Conservation (phyloP, 37 sponge, comb jelly and placozoan genomes). For the Spongilla lacustris region DNA sequence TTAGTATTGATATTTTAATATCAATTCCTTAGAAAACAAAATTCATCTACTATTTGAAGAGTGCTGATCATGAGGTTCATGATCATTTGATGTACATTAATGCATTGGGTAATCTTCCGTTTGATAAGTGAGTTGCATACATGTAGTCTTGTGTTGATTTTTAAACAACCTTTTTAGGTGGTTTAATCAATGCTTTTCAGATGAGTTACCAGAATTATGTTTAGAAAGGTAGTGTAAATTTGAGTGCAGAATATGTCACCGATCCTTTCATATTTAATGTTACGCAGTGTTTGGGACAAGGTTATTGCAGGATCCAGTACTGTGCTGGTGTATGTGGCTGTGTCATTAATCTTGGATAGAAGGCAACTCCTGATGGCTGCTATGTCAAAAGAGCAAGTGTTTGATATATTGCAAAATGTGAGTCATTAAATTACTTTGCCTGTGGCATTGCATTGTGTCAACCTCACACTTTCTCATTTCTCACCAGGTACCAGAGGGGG, state of each 20-base stretch:
- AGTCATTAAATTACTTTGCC: too few species aligned
- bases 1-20: too few species aligned
- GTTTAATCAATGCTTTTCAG: slow-evolving; percentile 53
- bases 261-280: not conserved
- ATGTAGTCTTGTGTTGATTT: not conserved
- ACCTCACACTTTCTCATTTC: too few species aligned
- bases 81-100: slow-evolving; percentile 21
- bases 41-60: slow-evolving; percentile 21
- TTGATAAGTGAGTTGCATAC: slow-evolving; percentile 13
- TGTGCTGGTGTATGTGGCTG: slow-evolving; percentile 49
- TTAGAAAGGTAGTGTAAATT: slow-evolving; percentile 28
- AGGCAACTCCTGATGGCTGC: too few species aligned
- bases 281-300: slow-evolving; percentile 63
- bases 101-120: slow-evolving; percentile 25
- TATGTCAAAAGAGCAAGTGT: too few species aligned
- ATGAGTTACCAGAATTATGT: slow-evolving; percentile 29
- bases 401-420: too few species aligned
- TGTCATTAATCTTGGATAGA: slow-evolving; percentile 24
- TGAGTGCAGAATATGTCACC: too few species aligned
- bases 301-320: slow-evolving; percentile 51
- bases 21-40: slow-evolving; percentile 4
- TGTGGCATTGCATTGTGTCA: too few species aligned
- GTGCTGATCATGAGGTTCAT: slow-evolving; percentile 25
- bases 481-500: too few species aligned
- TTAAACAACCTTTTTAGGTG: slow-evolving; percentile 31